Evolutionary conservation across 2,888 invertebrate species (phyloP).

Genomic region (Papilio demoleus): DNA sequence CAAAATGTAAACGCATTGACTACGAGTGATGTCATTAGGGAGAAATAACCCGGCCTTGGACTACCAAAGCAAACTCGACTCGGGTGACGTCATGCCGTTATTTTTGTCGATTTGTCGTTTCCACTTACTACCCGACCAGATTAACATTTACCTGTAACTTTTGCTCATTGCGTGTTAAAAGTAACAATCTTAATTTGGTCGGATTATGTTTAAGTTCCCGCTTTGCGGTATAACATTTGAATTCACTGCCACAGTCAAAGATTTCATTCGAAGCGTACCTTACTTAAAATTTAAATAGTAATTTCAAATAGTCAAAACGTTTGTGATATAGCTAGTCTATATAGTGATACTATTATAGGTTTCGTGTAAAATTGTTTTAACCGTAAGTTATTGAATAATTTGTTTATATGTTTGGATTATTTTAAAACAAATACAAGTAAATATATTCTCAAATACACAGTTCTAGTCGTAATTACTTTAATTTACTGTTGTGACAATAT

Average conservation of each 20-base stretch:
- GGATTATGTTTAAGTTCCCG: conserved; percentile 55
- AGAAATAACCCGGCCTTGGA: conserved; percentile 60
- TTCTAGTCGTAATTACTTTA: neutral
- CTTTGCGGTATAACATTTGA: conserved; percentile 50
- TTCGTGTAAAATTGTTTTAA: conserved; percentile 18
- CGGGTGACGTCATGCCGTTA: conserved; percentile 65
- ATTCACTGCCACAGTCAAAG: conserved; percentile 46
- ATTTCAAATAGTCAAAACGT: conserved; percentile 39
- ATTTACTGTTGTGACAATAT: neutral
- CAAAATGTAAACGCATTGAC: conserved; percentile 29
- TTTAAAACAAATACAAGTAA: neutral
- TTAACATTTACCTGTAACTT: conserved; percentile 42
- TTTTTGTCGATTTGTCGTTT: conserved; percentile 66
- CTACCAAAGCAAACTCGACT: conserved; percentile 52
- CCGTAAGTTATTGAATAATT: conserved; percentile 21
- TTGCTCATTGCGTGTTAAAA: neutral
- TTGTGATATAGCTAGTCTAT: conserved; percentile 36
- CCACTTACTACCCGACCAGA: conserved; percentile 45
- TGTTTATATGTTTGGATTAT: neutral
- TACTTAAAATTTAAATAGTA: conserved; percentile 53
- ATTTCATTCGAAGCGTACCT: conserved; percentile 38
- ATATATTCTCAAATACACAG: neutral
- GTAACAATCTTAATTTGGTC: conserved; percentile 42
- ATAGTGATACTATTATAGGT: conserved; percentile 29
- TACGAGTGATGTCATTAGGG: conserved; percentile 52